These are phyloP conservation scores for Emmelina monodactyla DNA, from an alignment of 2,888 invertebrate genomes.

Conservation along the genomic window DNA sequence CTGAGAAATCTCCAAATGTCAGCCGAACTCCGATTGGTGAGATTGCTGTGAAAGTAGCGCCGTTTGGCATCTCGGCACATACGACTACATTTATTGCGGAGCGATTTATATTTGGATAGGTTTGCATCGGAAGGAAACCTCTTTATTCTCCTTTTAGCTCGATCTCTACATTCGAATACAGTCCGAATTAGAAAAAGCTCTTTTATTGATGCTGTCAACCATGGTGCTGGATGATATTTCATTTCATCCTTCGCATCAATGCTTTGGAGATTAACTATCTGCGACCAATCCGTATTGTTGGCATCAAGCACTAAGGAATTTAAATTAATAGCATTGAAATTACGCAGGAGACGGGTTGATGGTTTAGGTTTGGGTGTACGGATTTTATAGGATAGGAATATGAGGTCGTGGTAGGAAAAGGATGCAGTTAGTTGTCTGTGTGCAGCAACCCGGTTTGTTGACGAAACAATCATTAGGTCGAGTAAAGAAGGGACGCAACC, in stretches of 20 bases:
- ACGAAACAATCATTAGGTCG: slow-evolving; percentile 9
- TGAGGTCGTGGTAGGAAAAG: slow-evolving; percentile 11
- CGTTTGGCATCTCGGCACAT: not conserved
- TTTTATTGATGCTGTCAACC: not conserved
- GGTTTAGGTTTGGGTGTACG: slow-evolving; percentile 1
- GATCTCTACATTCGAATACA: not conserved
- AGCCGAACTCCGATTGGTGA: not conserved
- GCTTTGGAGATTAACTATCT: too few relatives aligned
- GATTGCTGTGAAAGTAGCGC: not conserved
- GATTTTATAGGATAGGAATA: slow-evolving; percentile 4
- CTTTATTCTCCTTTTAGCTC: not conserved
- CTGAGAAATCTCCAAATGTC: too few relatives aligned
- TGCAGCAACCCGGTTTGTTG: slow-evolving; percentile 3
- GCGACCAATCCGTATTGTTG: too few relatives aligned
- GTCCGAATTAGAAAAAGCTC: too few relatives aligned
- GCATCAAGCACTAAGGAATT: not conserved
- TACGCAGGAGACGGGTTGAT: slow-evolving; percentile 6
- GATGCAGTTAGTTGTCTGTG: slow-evolving; percentile 11
- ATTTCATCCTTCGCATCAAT: too few relatives aligned
- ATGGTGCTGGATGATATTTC: not conserved
- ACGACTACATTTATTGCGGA: not conserved
- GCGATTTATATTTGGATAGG: not conserved
- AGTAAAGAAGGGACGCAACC: slow-evolving; percentile 9
- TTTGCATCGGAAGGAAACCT: not conserved
- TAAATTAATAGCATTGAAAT: not conserved